These are phyloP conservation scores for Bothrops jararaca DNA, from an alignment of 2,113 vertebrate species.

Conservation along the genomic window DNA sequence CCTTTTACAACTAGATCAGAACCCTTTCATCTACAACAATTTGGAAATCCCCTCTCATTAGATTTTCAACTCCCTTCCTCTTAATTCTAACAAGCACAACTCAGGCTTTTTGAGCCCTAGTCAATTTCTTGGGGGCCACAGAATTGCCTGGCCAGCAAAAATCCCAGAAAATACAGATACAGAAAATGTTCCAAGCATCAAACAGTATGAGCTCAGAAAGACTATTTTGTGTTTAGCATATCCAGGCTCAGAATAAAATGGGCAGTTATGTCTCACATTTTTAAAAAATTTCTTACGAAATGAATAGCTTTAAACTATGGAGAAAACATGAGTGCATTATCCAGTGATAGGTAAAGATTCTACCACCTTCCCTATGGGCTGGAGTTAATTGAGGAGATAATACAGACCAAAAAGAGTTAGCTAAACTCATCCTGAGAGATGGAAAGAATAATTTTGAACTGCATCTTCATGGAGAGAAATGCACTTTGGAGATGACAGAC, in stretches of 20 bases:
- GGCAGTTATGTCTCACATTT: not conserved
- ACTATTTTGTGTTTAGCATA: not conserved
- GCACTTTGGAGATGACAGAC: not conserved
- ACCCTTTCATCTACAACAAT: not conserved
- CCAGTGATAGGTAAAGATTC: not conserved
- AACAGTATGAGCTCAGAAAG: not conserved
- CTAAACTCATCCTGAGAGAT: not conserved
- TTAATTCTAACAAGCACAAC: not conserved
- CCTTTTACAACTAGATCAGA: not conserved
- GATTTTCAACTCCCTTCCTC: not conserved
- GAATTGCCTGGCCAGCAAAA: not conserved
- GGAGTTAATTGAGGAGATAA: not conserved
- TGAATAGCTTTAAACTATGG: not conserved
- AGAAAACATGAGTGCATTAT: not conserved
- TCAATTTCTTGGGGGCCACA: too few species aligned
- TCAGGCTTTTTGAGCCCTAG: not conserved
- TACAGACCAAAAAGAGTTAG: not conserved
- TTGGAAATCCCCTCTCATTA: not conserved
- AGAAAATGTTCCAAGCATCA: not conserved
- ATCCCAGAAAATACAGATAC: not conserved
- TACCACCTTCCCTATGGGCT: not conserved
- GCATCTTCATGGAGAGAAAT: not conserved
- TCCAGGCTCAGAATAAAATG: not conserved
- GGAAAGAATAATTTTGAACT: not conserved
- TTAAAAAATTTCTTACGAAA: not conserved